Base-by-base conservation (phyloP, 2,888 invertebrate genomes). In the Limnephilus rhombicus region DNA sequence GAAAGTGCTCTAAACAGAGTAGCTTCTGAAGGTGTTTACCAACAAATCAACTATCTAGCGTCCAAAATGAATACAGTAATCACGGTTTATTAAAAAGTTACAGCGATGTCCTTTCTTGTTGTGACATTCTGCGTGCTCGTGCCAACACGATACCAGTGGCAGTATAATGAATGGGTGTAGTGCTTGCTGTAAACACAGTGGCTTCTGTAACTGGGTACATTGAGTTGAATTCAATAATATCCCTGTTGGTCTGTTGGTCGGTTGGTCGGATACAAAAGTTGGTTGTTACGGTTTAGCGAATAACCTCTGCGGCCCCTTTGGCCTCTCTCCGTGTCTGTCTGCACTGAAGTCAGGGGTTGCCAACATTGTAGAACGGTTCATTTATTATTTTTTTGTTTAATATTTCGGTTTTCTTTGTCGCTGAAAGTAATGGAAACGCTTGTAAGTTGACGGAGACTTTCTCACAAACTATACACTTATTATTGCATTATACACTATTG, bases 271-370 rank as follows among this genome's bases (percentile, higher is more conserved):
- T 68, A 68, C 68, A 68, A n/a, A 68, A 68, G 68, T 68, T 68
- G 24, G 68, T n/a, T 68, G 68, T 68, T 68, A 68, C 68, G 34
- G 82, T 31, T 82, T 82, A 82, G 82, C 18, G 34, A 34, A 82
- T 34, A 82, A 82, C 82, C 82, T 82, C 29, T 29, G 82, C 34
- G 82, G 82, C 82, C 82, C 82, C 82, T 82, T 82, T 82, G 82
- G 29, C 82, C 68, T 68, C 68, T 68, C 68, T 68, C 68, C 24
- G 24, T 68, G 68, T 68, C 68, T 68, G 68, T 68, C 68, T 68
- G 68, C 15, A 82, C 82, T 31, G 15, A 9, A 13, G 34, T 15
- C 82, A 31, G 82, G 34, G 82, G 15, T 31, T 0, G 82, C 31
- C 82, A 82, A 82, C 82, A 34, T 82, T 82, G 29, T 11, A 24